A percentile compares a stretch with the other conserved stretches of the same genome.
Evolutionary conservation across 1,140 invertebrate species (phyloP).

Genomic region (Ceratosolen solmsi): DNA sequence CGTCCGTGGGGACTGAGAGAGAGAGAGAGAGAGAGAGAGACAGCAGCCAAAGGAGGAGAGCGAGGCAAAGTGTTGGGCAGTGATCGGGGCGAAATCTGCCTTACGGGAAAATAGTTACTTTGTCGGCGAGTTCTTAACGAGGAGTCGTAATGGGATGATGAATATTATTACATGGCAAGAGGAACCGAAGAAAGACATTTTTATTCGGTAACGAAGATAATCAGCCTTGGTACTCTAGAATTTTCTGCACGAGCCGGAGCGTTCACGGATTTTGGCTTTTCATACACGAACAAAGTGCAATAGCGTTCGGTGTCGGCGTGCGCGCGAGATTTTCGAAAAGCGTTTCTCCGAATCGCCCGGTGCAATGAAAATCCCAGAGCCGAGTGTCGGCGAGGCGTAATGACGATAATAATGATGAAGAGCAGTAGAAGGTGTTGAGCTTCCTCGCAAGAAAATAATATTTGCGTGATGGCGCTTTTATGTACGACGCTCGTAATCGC

Average conservation of each 20-base stretch:
- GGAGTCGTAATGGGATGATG: constrained; percentile 45
- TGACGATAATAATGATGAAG: constrained; percentile 35
- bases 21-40: constrained; percentile 45
- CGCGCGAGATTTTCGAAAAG: constrained; percentile 22
- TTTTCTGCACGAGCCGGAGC: constrained; percentile 27
- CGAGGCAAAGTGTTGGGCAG: no score
- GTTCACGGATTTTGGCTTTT: neutral
- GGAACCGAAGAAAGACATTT: constrained; percentile 15
- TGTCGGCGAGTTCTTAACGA: constrained; percentile 35
- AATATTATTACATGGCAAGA: constrained; percentile 38
- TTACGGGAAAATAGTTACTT: constrained; percentile 27
- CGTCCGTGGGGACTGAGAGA: constrained; percentile 43
- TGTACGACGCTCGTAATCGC: neutral
- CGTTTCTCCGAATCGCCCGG: constrained; percentile 18
- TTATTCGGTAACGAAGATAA: constrained; percentile 3
- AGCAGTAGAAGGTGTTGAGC: constrained; percentile 28
- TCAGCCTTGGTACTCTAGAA: constrained; percentile 4
- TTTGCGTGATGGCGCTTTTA: constrained; percentile 11
- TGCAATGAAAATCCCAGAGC: neutral
- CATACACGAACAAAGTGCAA: neutral
- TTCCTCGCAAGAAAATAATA: constrained; percentile 14
- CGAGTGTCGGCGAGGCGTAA: neutral
- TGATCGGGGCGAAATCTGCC: no score
- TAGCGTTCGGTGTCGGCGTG: neutral
- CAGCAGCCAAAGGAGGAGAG: constrained; percentile 24